Evolutionary conservation across 2,888 invertebrate genomes (phyloP), one percentile per base, ranked within the genome.

Genomic region (Herminia tarsipennalis): DNA sequence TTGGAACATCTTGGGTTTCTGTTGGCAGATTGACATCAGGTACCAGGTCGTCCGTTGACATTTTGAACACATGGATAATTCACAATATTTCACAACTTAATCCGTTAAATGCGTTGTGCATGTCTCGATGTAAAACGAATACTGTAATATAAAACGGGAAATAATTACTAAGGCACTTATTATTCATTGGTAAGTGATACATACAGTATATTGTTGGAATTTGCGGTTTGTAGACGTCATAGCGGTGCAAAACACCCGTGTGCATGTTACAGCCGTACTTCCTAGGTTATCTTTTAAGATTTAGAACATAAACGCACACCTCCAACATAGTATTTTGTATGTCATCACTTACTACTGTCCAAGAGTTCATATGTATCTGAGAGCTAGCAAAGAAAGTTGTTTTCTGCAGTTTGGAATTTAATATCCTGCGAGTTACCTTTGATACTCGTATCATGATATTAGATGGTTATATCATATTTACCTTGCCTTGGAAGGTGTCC

Each of bases 211-310:
- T 76, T 72, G 76, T 69, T 75, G 73, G 78, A 80, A 83, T 79
- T 77, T 84, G 84, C 70, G 83, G 82, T 82, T 70, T 53, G 49
- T 35, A 53, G 56, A 79, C 86, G 86, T 86, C 85, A 86, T 67
- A 64, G 65, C 56, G 70, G 60, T 51, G 56, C 55, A 61, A 77
- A 76, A 73, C 73, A 73, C 76, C 74, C 69, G 50, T 45, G 54
- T 38, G 37, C 37, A 25, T 25, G 27, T 36, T 28, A 14, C 30
- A 30, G 34, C 36, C 32, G 30, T 33, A 8, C 35, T 41, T 32
- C 12, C 30, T 46, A 20, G 27, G 25, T 38, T 22, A 42, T 39
- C 12, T 22, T 5, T 14, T 25, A 2, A 14, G 13, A 18, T 17
- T 17, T 8, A 6, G 3, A n/a, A 16, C 3, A 2, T 24, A n/a